Evolutionary conservation across 2,888 invertebrate genomes (phyloP), one percentile per base, ranked within the genome.

Genomic region (Gortyna flavago): DNA sequence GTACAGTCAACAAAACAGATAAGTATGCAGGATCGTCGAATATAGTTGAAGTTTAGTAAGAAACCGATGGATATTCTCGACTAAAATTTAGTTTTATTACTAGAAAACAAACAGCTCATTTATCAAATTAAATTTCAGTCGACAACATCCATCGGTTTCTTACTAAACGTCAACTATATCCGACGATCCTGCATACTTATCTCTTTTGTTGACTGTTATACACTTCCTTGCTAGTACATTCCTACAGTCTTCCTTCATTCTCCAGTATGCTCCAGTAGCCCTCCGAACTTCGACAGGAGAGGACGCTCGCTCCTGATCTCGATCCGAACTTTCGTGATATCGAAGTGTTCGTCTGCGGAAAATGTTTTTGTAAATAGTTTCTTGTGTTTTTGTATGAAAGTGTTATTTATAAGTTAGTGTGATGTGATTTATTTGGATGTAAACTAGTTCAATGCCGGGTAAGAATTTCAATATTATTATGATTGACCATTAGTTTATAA

Each of bases 401-500:
- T 87, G 81, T 9, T 76, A 13, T 54, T 9, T 76, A 13, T 48
- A n/a, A 57, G 61, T 72, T 78, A 29, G 66, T 84, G 90, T 89
- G 80, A 91, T 91, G 92, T 91, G 90, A 90, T 81, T 81, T 70
- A 29, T 77, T 81, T 81, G 84, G 84, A 83, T 85, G 75, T 73
- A 76, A 64, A 68, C 74, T 82, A 78, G 67, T 87, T 91, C 89
- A 80, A 92, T 92, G 92, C 92, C 93, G 84, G 92, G 92, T 92
- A 87, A 83, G 90, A 59, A 8, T 48, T 79, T 32, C 16, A 16
- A 25, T 35, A 3, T 6, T 3, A 13, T 29, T 41, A n/a, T 25
- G 5, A 21, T 4, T 32, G 32, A 0, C 35, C 21, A n/a, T 54
- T 18, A 5, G 51, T 38, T 61, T 41, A 29, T 25, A 29, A 73